phyloP scores from a whole-genome alignment of 2,888 invertebrate species.

The Lamellibrachia satsuma region DNA sequence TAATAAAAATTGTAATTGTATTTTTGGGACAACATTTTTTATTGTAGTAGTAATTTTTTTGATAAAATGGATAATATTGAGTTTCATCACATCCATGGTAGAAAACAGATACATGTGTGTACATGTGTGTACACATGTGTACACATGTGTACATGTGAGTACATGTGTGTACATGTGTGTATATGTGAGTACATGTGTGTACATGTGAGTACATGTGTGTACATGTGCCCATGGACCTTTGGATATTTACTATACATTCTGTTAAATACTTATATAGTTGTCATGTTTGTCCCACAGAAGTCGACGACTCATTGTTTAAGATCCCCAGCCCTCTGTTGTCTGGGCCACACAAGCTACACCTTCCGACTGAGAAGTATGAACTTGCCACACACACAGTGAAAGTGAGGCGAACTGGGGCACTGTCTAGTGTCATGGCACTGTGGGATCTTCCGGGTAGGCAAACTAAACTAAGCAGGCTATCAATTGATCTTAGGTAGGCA shows the following conservation, averaged over 20 bases:
- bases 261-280: background rate
- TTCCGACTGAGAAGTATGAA: slow-evolving; percentile 63
- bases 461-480: background rate
- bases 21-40: no score
- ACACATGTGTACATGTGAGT: slow-evolving; percentile 21
- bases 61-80: no score
- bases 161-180: slow-evolving; percentile 21
- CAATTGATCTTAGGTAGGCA: background rate
- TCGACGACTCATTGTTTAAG: background rate
- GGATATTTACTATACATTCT: background rate
- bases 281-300: background rate
- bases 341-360: background rate
- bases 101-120: background rate
- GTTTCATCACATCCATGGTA: no score
- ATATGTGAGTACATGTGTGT: background rate
- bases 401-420: slow-evolving; percentile 70
- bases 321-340: background rate
- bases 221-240: background rate
- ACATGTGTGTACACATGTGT: slow-evolving; percentile 1
- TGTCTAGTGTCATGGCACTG: slow-evolving; percentile 71
- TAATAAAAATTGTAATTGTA: no score
- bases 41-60: no score
- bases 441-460: slow-evolving; percentile 65
- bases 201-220: slow-evolving; percentile 21
- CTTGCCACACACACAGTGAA: slow-evolving; percentile 72